phyloP scores from a whole-genome alignment of 1,140 invertebrate species.

The Drosophila azteca region DNA sequence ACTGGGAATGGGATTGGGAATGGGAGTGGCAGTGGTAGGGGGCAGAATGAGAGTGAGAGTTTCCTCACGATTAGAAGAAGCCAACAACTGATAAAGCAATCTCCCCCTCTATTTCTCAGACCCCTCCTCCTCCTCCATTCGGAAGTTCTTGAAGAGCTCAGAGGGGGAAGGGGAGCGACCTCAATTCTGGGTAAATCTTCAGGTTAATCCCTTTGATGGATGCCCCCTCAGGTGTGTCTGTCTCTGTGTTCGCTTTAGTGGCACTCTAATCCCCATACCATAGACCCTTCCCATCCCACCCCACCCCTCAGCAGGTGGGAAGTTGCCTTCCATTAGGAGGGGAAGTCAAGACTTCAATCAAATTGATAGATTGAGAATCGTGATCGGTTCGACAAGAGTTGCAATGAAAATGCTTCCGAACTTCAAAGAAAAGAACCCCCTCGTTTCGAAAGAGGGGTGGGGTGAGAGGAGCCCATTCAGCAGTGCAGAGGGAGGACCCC shows the following conservation, averaged over 20 bases:
- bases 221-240: constrained; percentile 29
- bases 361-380: constrained; percentile 26
- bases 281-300: no score
- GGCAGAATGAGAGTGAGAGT: not conserved
- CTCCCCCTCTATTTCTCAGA: not conserved
- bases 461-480: not conserved
- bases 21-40: not conserved
- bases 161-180: not conserved
- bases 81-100: constrained; percentile 27
- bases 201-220: constrained; percentile 37
- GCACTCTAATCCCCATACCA: constrained; percentile 15
- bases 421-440: constrained; percentile 25
- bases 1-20: no score
- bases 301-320: constrained; percentile 9
- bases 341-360: constrained; percentile 21
- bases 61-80: constrained; percentile 17
- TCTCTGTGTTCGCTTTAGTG: not conserved
- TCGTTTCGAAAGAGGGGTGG: not conserved
- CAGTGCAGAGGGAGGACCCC: no score
- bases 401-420: constrained; percentile 35
- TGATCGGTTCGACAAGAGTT: constrained; percentile 32
- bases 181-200: constrained; percentile 12
- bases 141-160: constrained; percentile 12
- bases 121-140: constrained; percentile 1
- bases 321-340: not conserved